These are phyloP conservation scores for Drosophila aff. DNA, from an alignment of 1,140 invertebrate genomes.

Conservation along the genomic window DNA sequence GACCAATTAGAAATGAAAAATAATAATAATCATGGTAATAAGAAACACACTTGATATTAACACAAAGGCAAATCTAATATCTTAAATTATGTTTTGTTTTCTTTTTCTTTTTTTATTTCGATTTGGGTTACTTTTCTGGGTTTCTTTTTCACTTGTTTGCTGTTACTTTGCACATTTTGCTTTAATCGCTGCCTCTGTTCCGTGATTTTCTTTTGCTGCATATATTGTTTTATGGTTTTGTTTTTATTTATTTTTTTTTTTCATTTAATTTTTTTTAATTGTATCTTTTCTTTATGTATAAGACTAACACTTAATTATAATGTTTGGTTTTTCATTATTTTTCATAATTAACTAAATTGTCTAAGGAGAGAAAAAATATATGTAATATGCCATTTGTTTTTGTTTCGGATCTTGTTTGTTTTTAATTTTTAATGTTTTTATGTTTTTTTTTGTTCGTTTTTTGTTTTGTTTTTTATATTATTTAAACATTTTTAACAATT, in stretches of 20 bases:
- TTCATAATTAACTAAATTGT: conserved; percentile 82
- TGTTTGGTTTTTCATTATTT: conserved; percentile 62
- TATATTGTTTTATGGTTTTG: conserved; percentile 20
- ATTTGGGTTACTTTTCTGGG: conserved; percentile 38
- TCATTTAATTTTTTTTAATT: conserved; percentile 35
- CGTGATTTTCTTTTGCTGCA: conserved; percentile 54
- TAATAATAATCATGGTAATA: conserved; percentile 57
- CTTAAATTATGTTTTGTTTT: conserved; percentile 63
- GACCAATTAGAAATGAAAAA: conserved; percentile 71
- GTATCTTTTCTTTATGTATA: conserved; percentile 74
- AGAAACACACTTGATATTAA: conserved; percentile 65
- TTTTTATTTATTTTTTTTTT: conserved; percentile 2
- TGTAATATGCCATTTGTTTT: conserved; percentile 61
- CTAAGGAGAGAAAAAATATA: conserved; percentile 81
- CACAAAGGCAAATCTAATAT: conserved; percentile 72
- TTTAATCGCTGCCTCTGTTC: conserved; percentile 32
- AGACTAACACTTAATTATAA: conserved; percentile 82
- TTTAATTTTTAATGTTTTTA: conserved; percentile 41
- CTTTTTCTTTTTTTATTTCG: conserved; percentile 17
- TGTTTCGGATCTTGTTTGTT: conserved; percentile 37
- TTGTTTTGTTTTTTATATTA: conserved; percentile 51
- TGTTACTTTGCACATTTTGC: conserved; percentile 51
- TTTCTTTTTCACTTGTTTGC: conserved; percentile 32
- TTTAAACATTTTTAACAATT: conserved; percentile 76
- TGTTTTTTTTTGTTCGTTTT: conserved; percentile 21